Base-by-base conservation (phyloP, 1,140 invertebrate genomes). In the Mya arenaria region DNA sequence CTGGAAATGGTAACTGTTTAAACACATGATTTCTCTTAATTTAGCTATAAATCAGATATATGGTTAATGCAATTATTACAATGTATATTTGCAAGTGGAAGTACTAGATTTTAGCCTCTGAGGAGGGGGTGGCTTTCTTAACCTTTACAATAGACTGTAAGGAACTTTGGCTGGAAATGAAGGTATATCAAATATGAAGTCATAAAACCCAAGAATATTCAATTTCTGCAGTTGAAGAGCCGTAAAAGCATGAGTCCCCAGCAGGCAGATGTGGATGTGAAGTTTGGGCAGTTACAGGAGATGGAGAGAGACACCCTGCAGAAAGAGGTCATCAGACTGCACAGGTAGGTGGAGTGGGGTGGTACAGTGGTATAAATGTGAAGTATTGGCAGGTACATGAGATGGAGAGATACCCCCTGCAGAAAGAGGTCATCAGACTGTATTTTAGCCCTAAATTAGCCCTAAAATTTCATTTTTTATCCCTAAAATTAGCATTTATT, bases 341-440 rank as follows among this genome's bases (percentile, higher is more conserved):
- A 80, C 66, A 80, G 77, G 77, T 79, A 58, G 4, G n/a, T 25
- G 34, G n/a, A n/a, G n/a, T n/a, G n/a, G n/a, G n/a, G n/a, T n/a
- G n/a, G n/a, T n/a, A n/a, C n/a, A n/a, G n/a, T n/a, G 55, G 60
- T 55, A 8, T 55, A 10, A 56, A 80, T 44, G 19, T 68, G n/a
- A 52, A 62, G 36, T 58, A 30, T 34, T 62, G 68, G 34, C 66
- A 52, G 25, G 13, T 80, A 17, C 58, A 62, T n/a, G 77, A 48
- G 36, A 23, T 71, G 10, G 77, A 68, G 48, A 55, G 60, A 10
- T 36, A 62, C 71, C 65, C 65, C 34, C 65, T 80, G 19, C 77
- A 80, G 56, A 80, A 41, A 71, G 77, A 80, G 37, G 34, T 69
- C 25, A 48, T 80, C 36, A 69, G 44, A 32, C 34, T 80, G 15